Evolutionary conservation across 2,113 vertebrate genomes (phyloP), one percentile per base, ranked within the genome.

Genomic region (Glaucidium brasilianum): DNA sequence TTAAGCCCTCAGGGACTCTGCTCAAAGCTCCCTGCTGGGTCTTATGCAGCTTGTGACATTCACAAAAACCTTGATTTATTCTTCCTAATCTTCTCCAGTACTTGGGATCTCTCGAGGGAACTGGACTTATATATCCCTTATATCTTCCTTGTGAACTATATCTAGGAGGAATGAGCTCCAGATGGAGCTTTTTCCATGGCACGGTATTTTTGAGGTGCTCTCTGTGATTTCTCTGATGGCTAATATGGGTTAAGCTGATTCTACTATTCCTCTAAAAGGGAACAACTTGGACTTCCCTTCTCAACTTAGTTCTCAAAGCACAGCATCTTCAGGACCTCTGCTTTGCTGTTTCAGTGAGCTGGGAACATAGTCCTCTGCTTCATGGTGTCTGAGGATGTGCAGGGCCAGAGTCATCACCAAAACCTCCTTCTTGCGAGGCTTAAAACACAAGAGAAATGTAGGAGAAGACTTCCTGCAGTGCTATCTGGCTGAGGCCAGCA

Each of bases 311-410:
- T 91, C 66, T 71, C 41, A 49, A 88, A 91, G 69, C 49, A 29
- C 32, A 45, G 45, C 45, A 67, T 30, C 53, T 91, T 29, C 39
- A 66, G 67, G 62, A 56, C 21, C 32, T 79, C 25, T 0, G 0
- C 34, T 20, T 89, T 0, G 0, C n/a, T 81, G 68, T 34, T 2
- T 0, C 5, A 1, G 14, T 15, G 55, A 80, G 39, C 60, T 45
- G 25, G 35, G 50, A 71, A 27, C 26, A 17, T 6, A 17, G 23
- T 72, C 37, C 59, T 41, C 63, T 74, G 59, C 25, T 3, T 58
- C 52, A 53, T 0, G 2, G 37, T 49, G 22, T 23, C 7, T 86
- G 59, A 64, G 77, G 55, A 19, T 0, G 3, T 66, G 50, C 64
- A 84, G 50, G 53, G 73, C 18, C 55, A 69, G 73, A 89, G 19